phyloP scores from a whole-genome alignment of 2,797 vertebrate species.

The Tympanoctomys barrerae region DNA sequence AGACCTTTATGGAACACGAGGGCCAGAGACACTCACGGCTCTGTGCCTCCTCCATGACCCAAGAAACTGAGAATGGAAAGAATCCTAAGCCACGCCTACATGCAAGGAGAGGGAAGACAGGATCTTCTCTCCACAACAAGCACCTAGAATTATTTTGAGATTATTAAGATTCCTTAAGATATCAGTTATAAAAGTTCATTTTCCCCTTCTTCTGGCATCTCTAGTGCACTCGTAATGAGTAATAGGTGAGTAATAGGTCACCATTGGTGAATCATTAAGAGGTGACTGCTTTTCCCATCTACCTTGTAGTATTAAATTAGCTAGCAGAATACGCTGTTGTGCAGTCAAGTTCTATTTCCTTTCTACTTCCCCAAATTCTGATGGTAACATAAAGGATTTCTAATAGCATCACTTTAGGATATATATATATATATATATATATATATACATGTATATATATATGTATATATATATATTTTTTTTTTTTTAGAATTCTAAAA shows the following conservation, averaged over 20 bases:
- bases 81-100: background rate
- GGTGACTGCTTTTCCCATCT: background rate
- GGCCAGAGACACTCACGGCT: background rate
- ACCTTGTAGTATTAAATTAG: background rate
- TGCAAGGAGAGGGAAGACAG: background rate
- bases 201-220: background rate
- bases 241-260: background rate
- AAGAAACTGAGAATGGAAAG: conserved; percentile 53
- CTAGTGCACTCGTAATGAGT: background rate
- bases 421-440: no score
- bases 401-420: background rate
- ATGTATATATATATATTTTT: background rate
- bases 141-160: conserved; percentile 40
- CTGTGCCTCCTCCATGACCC: background rate
- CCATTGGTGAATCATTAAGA: background rate
- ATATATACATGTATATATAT: no score
- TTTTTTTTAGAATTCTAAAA: background rate
- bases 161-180: conserved; percentile 35
- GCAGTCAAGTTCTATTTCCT: conserved; percentile 48
- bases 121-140: background rate
- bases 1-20: background rate
- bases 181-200: conserved; percentile 12
- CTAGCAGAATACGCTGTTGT: background rate
- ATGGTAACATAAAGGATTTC: background rate
- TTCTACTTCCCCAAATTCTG: conserved; percentile 32